phyloP scores from a whole-genome alignment of 2,888 invertebrate genomes.

The Eristalis tenax region DNA sequence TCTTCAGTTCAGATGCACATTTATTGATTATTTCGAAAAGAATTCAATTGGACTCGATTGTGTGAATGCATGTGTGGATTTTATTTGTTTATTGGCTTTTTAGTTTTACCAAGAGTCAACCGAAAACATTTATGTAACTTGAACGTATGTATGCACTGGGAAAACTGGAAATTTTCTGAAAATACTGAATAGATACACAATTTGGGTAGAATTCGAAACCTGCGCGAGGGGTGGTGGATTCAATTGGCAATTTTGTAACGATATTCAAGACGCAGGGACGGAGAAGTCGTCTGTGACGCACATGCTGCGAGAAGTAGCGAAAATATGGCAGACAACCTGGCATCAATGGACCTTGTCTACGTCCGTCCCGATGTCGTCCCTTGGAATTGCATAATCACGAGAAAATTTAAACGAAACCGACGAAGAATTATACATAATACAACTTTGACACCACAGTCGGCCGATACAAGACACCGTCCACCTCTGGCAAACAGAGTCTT shows the following conservation, averaged over 20 bases:
- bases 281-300: neutral
- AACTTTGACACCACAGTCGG: slow-evolving; percentile 41
- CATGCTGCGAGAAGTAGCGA: slow-evolving; percentile 2
- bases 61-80: neutral
- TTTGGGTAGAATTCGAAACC: slow-evolving; percentile 34
- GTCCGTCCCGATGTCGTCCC: slow-evolving; percentile 13
- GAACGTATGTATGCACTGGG: neutral
- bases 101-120: neutral
- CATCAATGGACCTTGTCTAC: slow-evolving; percentile 18
- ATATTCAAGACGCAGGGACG: neutral
- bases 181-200: slow-evolving; percentile 57
- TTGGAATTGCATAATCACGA: slow-evolving; percentile 56
- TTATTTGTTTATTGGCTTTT: neutral
- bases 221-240: slow-evolving; percentile 50
- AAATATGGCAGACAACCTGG: slow-evolving; percentile 46
- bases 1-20: neutral
- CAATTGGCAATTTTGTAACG: neutral
- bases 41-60: neutral
- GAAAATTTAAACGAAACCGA: slow-evolving; percentile 11
- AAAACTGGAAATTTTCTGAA: slow-evolving; percentile 13
- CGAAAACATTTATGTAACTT: slow-evolving; percentile 59
- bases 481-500: slow-evolving; percentile 40
- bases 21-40: slow-evolving; percentile 53
- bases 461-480: slow-evolving; percentile 23
- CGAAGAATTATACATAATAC: neutral